These are phyloP conservation scores for Camelus dromedarius DNA, from an alignment of 2,113 vertebrate species.

Conservation along the genomic window DNA sequence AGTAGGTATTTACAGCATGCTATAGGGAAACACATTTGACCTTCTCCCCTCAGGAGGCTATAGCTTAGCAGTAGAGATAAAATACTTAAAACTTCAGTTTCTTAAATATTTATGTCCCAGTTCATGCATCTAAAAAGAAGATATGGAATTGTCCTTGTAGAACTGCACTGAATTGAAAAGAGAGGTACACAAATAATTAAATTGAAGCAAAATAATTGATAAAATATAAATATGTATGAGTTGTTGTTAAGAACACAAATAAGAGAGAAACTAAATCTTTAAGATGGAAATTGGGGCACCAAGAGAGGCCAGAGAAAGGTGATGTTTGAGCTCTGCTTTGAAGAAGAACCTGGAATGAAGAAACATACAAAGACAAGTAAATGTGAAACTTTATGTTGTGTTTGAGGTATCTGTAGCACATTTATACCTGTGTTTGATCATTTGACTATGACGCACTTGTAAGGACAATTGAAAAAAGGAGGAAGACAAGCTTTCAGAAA, in stretches of 20 bases:
- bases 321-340: background rate
- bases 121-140: background rate
- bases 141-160: background rate
- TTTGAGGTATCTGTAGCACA: background rate
- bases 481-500: background rate
- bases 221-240: background rate
- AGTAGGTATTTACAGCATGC: background rate
- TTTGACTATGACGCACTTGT: background rate
- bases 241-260: background rate
- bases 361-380: background rate
- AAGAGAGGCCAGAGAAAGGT: background rate
- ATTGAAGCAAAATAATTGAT: background rate
- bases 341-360: background rate
- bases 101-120: background rate
- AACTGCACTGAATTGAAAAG: background rate
- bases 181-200: background rate
- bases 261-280: background rate
- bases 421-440: background rate
- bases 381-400: background rate
- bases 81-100: slow-evolving; percentile 1
- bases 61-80: background rate
- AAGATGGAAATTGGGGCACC: background rate
- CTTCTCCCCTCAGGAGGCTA: background rate
- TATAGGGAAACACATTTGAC: background rate
- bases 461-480: background rate